Evolutionary conservation across 1,140 invertebrate genomes (phyloP), one percentile per base, ranked within the genome.

Genomic region (Anadara kagoshimensis): DNA sequence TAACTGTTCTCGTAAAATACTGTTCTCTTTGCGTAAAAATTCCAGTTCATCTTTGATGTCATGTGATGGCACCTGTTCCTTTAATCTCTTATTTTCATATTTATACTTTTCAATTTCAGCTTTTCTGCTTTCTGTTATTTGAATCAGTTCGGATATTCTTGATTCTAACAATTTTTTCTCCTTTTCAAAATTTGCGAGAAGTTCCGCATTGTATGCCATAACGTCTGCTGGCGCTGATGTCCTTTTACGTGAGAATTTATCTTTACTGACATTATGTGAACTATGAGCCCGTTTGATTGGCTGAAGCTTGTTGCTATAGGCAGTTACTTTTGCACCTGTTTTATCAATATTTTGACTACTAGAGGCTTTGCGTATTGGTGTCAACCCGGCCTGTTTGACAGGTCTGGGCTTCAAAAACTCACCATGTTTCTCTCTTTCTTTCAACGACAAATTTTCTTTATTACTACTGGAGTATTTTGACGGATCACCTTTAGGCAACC

Each of bases 151-250:
- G 0, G 88, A 89, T 43, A 90, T 88, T 56, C 86, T 78, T 22
- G 76, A 78, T 71, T 90, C 88, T 20, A 85, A 78, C 29, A 73
- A 66, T 71, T 87, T 87, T 70, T 89, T 89, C 69, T 89, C 88
- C 67, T 88, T 88, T 71, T 90, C 88, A 81, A 89, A 88, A 63
- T 85, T 88, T 53, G 88, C 87, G 44, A 89, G 75, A 14, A 89
- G 78, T 75, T 89, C 88, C 11, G 87, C 88, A 81, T 89, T 89
- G 73, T 88, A 88, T n/a, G 88, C 86, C 85, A 89, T 88, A 10
- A 86, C 83, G 78, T 88, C 86, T 12, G 84, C 83, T 29, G 87
- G 87, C 26, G 86, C 86, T 49, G 88, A 89, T 11, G 83, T 84
- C 29, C 86, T 70, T 65, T 86, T 86, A 44, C 81, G 77, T 49